Evolutionary conservation across 1,140 invertebrate genomes (phyloP).

Genomic region (Drusus annulatus): DNA sequence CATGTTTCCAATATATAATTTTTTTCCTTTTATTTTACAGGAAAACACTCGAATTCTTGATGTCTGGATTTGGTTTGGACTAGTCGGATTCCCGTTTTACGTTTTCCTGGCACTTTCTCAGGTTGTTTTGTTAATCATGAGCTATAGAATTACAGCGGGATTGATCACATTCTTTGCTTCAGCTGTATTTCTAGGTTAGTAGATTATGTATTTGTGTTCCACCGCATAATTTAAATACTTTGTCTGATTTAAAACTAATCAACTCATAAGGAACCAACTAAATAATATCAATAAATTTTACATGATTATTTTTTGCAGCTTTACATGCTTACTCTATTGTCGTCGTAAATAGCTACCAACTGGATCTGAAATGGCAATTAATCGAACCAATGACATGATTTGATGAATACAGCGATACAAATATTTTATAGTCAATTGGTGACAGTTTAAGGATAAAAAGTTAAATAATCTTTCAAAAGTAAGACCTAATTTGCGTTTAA

Average conservation of each 20-base stretch:
- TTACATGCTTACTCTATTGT: constrained; percentile 1
- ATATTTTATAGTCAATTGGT: no score
- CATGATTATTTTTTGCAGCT: neutral
- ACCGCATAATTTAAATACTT: neutral
- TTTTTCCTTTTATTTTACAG: constrained; percentile 6
- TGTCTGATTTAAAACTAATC: no score
- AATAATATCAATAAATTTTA: neutral
- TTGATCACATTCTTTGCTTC: neutral
- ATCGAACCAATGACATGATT: constrained; percentile 14
- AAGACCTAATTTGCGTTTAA: no score
- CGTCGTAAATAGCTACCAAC: neutral
- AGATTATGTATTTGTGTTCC: neutral
- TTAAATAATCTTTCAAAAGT: no score
- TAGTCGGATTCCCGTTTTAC: neutral
- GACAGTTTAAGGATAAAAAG: no score
- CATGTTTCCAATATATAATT: no score
- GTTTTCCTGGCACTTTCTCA: neutral
- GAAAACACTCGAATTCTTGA: constrained; percentile 2
- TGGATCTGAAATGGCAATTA: neutral
- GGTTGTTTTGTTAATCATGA: neutral
- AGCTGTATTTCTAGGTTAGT: neutral
- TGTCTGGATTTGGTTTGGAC: neutral
- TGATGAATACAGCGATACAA: no score
- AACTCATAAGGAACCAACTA: neutral
- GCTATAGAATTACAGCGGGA: neutral